These are phyloP conservation scores for Oasisia sp. DNA, from an alignment of 2,888 invertebrate species.

Conservation along the genomic window DNA sequence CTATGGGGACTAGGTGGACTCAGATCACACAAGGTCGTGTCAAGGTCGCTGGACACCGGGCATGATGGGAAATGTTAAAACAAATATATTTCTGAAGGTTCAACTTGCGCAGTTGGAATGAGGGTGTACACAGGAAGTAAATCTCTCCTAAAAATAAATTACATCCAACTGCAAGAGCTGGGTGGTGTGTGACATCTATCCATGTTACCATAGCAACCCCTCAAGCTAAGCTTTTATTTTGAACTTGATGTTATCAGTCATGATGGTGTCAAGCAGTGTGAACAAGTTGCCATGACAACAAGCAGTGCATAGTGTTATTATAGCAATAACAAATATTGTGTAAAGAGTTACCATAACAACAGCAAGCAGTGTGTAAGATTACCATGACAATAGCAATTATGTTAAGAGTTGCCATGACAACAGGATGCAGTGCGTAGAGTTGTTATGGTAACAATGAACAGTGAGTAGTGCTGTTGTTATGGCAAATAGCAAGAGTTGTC, in stretches of 20 bases:
- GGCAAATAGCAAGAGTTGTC: not conserved
- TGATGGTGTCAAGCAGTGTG: not conserved
- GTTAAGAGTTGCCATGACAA: no score
- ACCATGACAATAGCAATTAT: no score
- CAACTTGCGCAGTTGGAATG: not conserved
- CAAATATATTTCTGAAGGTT: not conserved
- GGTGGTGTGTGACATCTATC: not conserved
- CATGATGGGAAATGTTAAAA: not conserved
- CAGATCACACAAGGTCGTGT: not conserved
- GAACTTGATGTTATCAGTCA: not conserved
- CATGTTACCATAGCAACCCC: not conserved
- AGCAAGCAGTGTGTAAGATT: no score
- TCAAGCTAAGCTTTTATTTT: not conserved
- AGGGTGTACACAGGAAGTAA: not conserved
- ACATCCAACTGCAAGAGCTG: not conserved
- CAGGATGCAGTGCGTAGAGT: not conserved
- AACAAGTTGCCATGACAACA: not conserved
- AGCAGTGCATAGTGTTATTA: not conserved
- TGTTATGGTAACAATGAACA: not conserved
- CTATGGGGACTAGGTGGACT: not conserved
- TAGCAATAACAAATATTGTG: not conserved
- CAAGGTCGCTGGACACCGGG: not conserved
- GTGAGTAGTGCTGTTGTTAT: not conserved
- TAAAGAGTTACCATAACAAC: not conserved
- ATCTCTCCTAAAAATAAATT: not conserved